phyloP scores from a whole-genome alignment of 2,888 invertebrate species.

The Disparrhopalites patrizii region DNA sequence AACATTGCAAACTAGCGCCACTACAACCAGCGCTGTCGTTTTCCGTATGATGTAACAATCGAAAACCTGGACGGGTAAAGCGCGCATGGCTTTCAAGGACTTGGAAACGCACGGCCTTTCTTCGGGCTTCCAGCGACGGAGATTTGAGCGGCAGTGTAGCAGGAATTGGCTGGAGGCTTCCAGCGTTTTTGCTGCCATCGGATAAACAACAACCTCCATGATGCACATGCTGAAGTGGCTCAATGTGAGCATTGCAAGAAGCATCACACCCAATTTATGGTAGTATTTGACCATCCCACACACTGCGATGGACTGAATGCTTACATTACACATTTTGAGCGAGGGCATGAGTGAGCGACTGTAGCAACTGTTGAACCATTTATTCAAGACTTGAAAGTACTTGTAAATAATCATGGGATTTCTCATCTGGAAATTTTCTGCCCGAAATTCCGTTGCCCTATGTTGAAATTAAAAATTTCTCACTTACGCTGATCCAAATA shows the following conservation, averaged over 20 bases:
- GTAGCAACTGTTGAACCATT: neutral
- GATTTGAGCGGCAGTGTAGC: neutral
- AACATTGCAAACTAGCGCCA: neutral
- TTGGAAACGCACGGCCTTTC: neutral
- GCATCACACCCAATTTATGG: neutral
- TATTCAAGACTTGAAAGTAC: neutral
- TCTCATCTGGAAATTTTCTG: neutral
- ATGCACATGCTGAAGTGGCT: neutral
- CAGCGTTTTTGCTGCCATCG: neutral
- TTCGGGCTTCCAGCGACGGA: neutral
- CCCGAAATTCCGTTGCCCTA: neutral
- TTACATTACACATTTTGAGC: neutral
- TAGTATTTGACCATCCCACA: neutral
- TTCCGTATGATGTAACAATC: neutral
- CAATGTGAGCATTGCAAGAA: neutral
- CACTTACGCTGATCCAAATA: neutral
- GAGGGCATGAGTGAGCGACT: neutral
- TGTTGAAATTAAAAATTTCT: neutral
- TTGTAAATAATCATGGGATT: neutral
- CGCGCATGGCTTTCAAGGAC: neutral
- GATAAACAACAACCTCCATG: neutral
- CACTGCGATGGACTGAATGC: neutral
- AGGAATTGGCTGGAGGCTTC: neutral
- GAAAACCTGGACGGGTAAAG: neutral
- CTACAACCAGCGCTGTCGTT: neutral